Percentiles rank a stretch among this genome's conserved stretches.
phyloP scores from a whole-genome alignment of 2,113 vertebrate genomes.

The Calonectris borealis region DNA sequence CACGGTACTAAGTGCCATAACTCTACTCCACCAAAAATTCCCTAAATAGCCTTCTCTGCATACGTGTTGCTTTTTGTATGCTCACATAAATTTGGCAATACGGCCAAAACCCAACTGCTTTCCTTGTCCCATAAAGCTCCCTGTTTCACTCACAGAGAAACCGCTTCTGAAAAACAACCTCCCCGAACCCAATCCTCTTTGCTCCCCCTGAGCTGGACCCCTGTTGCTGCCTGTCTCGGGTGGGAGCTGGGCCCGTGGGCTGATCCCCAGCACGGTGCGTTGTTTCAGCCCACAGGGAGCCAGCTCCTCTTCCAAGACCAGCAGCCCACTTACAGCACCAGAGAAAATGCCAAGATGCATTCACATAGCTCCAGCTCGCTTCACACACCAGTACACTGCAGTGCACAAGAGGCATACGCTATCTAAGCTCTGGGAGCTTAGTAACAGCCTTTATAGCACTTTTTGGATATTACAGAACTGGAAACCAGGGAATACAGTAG shows the following conservation, averaged over 20 bases:
- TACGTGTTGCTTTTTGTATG: neutral
- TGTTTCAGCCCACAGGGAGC: neutral
- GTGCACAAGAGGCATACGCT: neutral
- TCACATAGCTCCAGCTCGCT: neutral
- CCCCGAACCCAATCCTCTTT: neutral
- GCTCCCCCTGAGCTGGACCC: neutral
- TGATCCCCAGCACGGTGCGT: neutral
- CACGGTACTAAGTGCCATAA: accelerated
- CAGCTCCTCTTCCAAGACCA: neutral
- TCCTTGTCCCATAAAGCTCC: neutral
- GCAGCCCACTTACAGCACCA: neutral
- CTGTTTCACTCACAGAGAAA: neutral
- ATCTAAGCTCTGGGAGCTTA: neutral
- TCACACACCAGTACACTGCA: neutral
- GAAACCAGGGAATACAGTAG: neutral
- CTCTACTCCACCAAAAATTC: neutral
- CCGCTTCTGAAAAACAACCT: neutral
- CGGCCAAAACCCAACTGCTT: neutral
- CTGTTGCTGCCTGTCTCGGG: neutral
- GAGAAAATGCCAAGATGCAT: neutral
- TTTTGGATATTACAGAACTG: neutral
- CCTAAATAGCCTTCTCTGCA: neutral
- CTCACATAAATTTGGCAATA: neutral
- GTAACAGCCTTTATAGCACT: neutral
- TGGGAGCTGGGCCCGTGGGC: neutral